Base-by-base conservation (phyloP, 2,888 invertebrate species). In the Petrophora chlorosata region DNA sequence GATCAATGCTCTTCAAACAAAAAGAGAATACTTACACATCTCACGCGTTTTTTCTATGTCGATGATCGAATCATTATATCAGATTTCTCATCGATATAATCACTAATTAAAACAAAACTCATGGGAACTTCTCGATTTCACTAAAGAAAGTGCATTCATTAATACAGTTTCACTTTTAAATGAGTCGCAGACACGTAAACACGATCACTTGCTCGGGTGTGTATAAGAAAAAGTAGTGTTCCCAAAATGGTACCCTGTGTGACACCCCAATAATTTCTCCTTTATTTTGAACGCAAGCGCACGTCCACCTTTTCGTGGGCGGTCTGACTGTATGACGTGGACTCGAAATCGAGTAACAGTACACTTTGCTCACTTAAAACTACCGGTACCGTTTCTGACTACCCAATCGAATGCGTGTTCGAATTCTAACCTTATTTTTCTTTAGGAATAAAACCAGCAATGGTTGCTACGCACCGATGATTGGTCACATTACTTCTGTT, bases 301-400 rank as follows among this genome's bases (percentile, higher is more conserved):
- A 85, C 88, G 87, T 82, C 88, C 73, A 70, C 63, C 71, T 70
- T 60, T 46, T 71, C 80, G 88, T 88, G 78, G 88, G 88, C 85
- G 88, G 76, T 73, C 67, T 69, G 76, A 85, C 82, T 70, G 74
- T 85, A 77, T 88, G 87, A 89, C 88, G 88, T 81, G 86, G 77
- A 76, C 71, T 74, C 65, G 69, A 78, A 83, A 82, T 77, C 79
- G 73, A 80, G 77, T 73, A 79, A 75, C 74, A 73, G 72, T 71
- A 66, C 65, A 67, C 66, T 63, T 52, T 59, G 67, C 67, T 61
- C 71, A 66, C 63, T 65, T 67, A 68, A 66, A 62, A 62, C 52
- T 51, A 46, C 49, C 62, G 73, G 59, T 63, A 57, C 34, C 28
- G 56, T 33, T 49, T 59, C 52, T 44, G 25, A 39, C 15, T 22